Base-by-base conservation (phyloP, 2,797 vertebrate species). In the Alouatta caraya region DNA sequence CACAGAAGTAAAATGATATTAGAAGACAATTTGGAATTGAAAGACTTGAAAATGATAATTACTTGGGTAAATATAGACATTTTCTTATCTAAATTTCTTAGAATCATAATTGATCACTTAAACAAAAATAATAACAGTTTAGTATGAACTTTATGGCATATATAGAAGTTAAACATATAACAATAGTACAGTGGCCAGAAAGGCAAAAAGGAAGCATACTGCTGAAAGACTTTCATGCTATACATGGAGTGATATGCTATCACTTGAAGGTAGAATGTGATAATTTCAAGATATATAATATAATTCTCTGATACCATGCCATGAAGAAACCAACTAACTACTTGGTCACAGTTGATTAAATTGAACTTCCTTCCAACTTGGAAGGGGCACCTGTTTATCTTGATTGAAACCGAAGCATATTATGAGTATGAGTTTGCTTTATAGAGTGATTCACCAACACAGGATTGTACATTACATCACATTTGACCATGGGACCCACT, bases 1-100 rank as follows among this genome's bases (percentile, higher is more conserved):
- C 46, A n/a, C 24, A 93, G 55, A 93, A 81, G 30, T 67, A 89
- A 97, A 92, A 37, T 81, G 28, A 76, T 80, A 80, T 67, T 88
- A 82, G 44, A 72, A 82, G 48, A 24, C 19, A 93, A 64, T 86
- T 75, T 85, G 52, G 28, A 87, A 72, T 42, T 78, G 7, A 67
- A 88, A 64, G 10, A 13, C 24, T 83, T 48, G 24, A 11, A n/a
- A 88, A 73, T 57, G 44, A 30, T 52, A 84, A 80, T 26, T 90
- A 9, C 72, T 93, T 42, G 22, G 55, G 39, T 42, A 87, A 83
- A 73, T 82, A 48, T 12, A 83, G 26, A 64, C 5, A 42, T 93
- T 95, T 52, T 76, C 17, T 52, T 64, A 57, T 64, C 90, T 90
- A 72, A 93, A 52, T 93, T 91, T 84, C 46, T 96, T 88, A n/a